Evolutionary conservation across 2,797 vertebrate species (phyloP), one percentile per base, ranked within the genome.

Genomic region (Coregonus ussuriensis): DNA sequence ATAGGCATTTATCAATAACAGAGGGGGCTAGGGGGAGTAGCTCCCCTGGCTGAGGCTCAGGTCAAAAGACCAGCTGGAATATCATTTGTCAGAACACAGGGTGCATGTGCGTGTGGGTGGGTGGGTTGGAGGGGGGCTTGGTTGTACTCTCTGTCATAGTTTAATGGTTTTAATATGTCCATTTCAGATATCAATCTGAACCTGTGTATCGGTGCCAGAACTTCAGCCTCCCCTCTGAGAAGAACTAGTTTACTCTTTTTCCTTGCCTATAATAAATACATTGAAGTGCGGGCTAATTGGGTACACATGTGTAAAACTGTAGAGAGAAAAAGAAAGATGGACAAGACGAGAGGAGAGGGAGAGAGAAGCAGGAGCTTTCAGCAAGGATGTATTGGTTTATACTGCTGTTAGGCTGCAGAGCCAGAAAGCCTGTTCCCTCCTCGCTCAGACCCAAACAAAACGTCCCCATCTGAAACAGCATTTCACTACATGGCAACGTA

Each of bases 381-480:
- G 74, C 63, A 14, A 29, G 74, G 63, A 70, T 79, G 52, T 77
- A 76, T 70, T 83, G 84, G 82, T 82, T 66, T 59, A 51, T 70
- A 79, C 81, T 74, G 76, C 59, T 31, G 69, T 71, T 79, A 56
- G 51, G 62, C 72, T 79, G 62, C 54, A 71, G 76, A 76, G 85
- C 82, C 81, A 83, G 75, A 21, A 66, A 67, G 76, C 9, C 37
- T 65, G 68, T 70, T 6, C 35, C 47, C 78, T 62, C 37, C 78
- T 37, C 14, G 4, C 25, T 83, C 52, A 72, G 78, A 85, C 82
- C 85, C 84, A 89, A 88, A 90, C 85, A 85, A 87, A 89, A 88
- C 77, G 77, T 83, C 83, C 84, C 76, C 66, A 74, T 76, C 82
- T 89, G 79, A 85, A 85, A 85, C 81, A 82, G 82, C 62, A 87